Percentiles rank a stretch among this genome's conserved stretches.
Evolutionary conservation across 2,888 invertebrate species (phyloP).

Genomic region (Ashinkailepas kermadecensis): DNA sequence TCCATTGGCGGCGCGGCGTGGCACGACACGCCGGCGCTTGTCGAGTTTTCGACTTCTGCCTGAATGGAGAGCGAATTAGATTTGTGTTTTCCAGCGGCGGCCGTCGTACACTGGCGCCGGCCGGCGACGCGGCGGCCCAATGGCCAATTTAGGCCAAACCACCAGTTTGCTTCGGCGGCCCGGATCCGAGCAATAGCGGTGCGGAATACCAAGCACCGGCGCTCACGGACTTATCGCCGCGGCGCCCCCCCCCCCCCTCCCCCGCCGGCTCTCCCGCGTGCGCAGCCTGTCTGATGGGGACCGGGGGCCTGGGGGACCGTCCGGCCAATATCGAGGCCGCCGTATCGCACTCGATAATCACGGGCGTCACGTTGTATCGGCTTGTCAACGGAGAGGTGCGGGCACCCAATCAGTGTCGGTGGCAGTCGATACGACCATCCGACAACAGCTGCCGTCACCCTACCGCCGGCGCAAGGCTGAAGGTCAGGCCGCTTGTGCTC

Average conservation of each 20-base stretch:
- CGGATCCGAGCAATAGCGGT: not conserved
- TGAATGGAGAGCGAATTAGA: not conserved
- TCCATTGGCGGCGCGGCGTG: not conserved
- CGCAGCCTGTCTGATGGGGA: not conserved
- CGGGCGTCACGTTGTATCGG: not conserved
- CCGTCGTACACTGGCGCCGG: not conserved
- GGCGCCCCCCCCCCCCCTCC: too few species aligned
- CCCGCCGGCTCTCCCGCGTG: too few species aligned
- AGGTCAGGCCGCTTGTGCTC: too few species aligned
- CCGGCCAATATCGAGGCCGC: not conserved
- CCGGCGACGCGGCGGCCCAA: not conserved
- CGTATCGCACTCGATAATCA: not conserved
- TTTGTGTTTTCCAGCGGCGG: not conserved
- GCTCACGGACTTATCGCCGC: not conserved
- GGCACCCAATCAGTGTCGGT: not conserved
- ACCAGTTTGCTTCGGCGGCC: not conserved
- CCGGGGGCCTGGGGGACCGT: not conserved
- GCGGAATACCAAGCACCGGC: conserved; percentile 3
- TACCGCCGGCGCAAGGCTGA: too few species aligned
- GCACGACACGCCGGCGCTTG: not conserved
- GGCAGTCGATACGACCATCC: not conserved
- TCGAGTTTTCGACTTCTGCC: not conserved
- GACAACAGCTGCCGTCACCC: too few species aligned
- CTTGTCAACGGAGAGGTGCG: not conserved
- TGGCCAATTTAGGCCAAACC: not conserved